A percentile compares a stretch with the other conserved stretches of the same genome.
phyloP scores from a whole-genome alignment of 2,888 invertebrate species.

The Drosophila macrospina region DNA sequence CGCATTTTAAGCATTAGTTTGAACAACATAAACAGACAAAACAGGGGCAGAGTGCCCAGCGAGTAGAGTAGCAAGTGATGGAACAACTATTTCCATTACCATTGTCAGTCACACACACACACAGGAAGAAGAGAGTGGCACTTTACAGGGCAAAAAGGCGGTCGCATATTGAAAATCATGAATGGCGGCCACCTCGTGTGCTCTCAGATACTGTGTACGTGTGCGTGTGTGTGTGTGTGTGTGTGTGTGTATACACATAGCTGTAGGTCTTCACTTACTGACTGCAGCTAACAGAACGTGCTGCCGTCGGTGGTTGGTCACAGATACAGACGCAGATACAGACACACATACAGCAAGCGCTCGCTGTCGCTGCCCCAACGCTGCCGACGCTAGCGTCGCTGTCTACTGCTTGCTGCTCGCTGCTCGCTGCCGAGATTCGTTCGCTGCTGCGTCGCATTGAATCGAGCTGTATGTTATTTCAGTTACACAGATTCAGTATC shows the following conservation, averaged over 20 bases:
- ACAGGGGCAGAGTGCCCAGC: conserved; percentile 14
- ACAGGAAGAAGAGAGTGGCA: conserved; percentile 41
- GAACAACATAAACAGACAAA: conserved; percentile 75
- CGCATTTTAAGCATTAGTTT: conserved; percentile 80
- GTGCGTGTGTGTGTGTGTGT: conserved; percentile 21
- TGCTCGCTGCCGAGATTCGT: conserved; percentile 57
- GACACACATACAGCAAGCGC: conserved; percentile 19
- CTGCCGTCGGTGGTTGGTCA: conserved; percentile 70
- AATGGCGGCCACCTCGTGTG: conserved; percentile 61
- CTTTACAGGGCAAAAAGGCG: conserved; percentile 56
- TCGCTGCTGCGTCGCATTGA: conserved; percentile 66
- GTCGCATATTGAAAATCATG: conserved; percentile 65
- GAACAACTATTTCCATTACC: conserved; percentile 55
- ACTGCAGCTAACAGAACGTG: conserved; percentile 67
- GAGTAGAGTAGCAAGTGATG: conserved; percentile 30
- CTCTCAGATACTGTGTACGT: conserved; percentile 24
- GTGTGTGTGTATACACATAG: conserved; percentile 45
- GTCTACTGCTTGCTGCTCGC: conserved; percentile 34
- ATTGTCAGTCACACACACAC: background rate
- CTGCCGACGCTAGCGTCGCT: conserved; percentile 13
- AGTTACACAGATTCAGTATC: conserved; percentile 85
- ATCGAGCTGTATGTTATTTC: conserved; percentile 85
- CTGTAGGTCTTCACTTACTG: conserved; percentile 81
- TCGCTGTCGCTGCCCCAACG: conserved; percentile 18
- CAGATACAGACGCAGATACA: conserved; percentile 38